Base-by-base conservation (phyloP, 2,113 vertebrate species). In the Pogonocichla stellata region DNA sequence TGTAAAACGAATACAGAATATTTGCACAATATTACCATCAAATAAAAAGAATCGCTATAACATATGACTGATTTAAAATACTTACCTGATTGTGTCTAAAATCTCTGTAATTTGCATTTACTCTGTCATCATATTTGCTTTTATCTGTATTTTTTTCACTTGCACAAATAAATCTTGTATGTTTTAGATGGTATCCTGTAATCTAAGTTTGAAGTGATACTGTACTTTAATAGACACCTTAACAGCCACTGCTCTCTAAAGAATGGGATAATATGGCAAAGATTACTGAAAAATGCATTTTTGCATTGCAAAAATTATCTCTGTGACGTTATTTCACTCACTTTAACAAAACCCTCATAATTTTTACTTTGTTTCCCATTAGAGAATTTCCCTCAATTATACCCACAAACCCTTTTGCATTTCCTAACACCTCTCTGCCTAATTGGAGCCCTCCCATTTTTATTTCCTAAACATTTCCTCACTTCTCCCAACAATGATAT, bases 1-100 rank as follows among this genome's bases (percentile, higher is more conserved):
- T 56, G 38, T 62, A 85, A 96, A 95, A 91, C 77, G 36, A 93
- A 50, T 75, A 43, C 23, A 88, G 65, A 90, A 86, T 57, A 90
- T 58, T 71, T 95, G 33, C 16, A 83, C 16, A 19, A 79, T 13
- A 77, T 18, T 31, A 83, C 29, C 19, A 40, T 79, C 79, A 91
- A 83, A 53, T 75, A 31, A 71, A 34, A 92, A 64, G 10, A 36
- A 82, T 54, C 8, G 18, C 62, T 58, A 40, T 36, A 26, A 69
- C 6, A 20, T n/a, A 13, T 2, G 17, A 48, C 7, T 57, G 4
- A 62, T 62, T 91, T 74, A 71, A 81, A 92, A 85, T 45, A 12
- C 4, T 9, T 25, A 65, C n/a, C 34, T 19, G 34, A 53, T 57
- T 75, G 15, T 45, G 56, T 22, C 36, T 88, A 48, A 54, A 91